These are phyloP conservation scores for Entelurus aequoreus DNA, from an alignment of 2,113 vertebrate species.

Conservation along the genomic window DNA sequence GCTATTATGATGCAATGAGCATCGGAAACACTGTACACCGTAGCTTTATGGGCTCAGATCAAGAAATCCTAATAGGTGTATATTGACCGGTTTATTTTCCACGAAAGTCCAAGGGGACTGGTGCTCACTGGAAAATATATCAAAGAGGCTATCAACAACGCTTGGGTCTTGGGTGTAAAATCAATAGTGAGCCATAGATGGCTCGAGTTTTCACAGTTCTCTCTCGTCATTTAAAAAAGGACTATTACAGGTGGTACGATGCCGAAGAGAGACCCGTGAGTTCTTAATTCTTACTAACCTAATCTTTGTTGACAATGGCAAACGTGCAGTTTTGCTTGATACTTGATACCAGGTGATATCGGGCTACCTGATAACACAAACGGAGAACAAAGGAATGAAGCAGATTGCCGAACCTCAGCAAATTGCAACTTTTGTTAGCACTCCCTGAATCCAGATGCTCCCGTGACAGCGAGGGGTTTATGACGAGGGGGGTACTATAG, in stretches of 20 bases:
- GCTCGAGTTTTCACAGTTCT: slow-evolving; percentile 99
- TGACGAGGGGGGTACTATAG: slow-evolving; percentile 59
- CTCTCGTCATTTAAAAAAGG: slow-evolving; percentile 97
- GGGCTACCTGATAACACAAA: neutral
- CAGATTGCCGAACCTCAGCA: slow-evolving; percentile 36
- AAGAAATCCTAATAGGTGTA: slow-evolving; percentile 99
- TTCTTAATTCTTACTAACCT: slow-evolving; percentile 41
- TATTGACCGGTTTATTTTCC: slow-evolving; percentile 91
- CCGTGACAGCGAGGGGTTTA: slow-evolving; percentile 39
- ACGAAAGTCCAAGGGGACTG: slow-evolving; percentile 89
- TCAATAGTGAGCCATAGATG: slow-evolving; percentile 99
- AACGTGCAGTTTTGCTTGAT: slow-evolving; percentile 11
- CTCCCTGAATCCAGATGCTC: slow-evolving; percentile 51
- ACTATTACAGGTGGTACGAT: slow-evolving; percentile 74
- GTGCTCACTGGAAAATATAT: slow-evolving; percentile 98
- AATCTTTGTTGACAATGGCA: slow-evolving; percentile 74
- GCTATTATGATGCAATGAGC: slow-evolving; percentile 95
- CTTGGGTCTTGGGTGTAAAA: slow-evolving; percentile 98
- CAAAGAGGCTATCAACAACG: slow-evolving; percentile 98
- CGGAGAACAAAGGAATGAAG: slow-evolving; percentile 16
- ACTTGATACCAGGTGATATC: slow-evolving; percentile 21
- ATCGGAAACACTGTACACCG: slow-evolving; percentile 75
- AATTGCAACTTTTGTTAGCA: slow-evolving; percentile 36
- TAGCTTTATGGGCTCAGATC: slow-evolving; percentile 98
- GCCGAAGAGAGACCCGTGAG: slow-evolving; percentile 81